Evolutionary conservation across 2,888 invertebrate genomes (phyloP), one percentile per base, ranked within the genome.

Genomic region (Deilephila elpenor): DNA sequence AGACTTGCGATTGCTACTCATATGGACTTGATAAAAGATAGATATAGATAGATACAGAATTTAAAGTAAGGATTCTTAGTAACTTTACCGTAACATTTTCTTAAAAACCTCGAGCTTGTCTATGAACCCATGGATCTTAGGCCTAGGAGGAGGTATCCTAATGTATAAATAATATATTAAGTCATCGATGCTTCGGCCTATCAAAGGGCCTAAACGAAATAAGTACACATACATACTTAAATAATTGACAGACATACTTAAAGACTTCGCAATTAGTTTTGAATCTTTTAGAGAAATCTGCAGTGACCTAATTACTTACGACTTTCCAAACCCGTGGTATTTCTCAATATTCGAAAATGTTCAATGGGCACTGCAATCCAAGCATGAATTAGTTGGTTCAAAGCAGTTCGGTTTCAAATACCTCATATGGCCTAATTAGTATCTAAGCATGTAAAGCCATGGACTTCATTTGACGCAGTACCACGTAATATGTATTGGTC

Each of bases 291-390:
- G 25, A 67, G 19, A 44, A 67, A 67, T 25, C 67, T 25, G 4
- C 44, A 51, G 20, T 25, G 67, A 67, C 67, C 67, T 67, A 51
- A 67, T 67, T 67, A 44, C 25, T 25, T 14, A 5, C 6, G 17
- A 3, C 67, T 67, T 67, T 53, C 2, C 19, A 19, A 19, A 53
- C 37, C 8, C 17, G 14, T 53, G 53, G 17, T 56, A 56, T 56
- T 56, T 56, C n/a, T 56, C 6, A 56, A n/a, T 56, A 19, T n/a
- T 56, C n/a, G n/a, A n/a, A 56, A n/a, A 61, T 5, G 19, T 6
- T 32, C 29, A 14, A 29, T 32, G 19, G 7, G 7, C 34, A 19
- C 3, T 62, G 32, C 32, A 62, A 34, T 19, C 11, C 29, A 34
- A 61, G 32, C 32, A 29, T 32, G 19, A 19, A 32, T 32, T 17